Percentiles rank a stretch among this genome's conserved stretches.
These are phyloP conservation scores for Chrysocyon brachyurus DNA, from an alignment of 2,797 vertebrate species.

Conservation along the genomic window DNA sequence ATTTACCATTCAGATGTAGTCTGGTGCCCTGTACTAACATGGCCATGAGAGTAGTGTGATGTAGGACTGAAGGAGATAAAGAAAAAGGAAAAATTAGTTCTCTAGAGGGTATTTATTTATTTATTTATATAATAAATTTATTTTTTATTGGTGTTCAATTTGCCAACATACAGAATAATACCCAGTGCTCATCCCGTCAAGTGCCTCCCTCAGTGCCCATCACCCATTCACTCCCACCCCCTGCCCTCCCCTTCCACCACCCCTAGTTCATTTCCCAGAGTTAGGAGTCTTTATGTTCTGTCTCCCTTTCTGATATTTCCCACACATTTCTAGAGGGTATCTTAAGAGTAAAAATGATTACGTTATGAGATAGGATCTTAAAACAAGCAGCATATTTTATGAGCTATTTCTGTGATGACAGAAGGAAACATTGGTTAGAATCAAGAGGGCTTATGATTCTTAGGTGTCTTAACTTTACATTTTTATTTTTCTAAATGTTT, in stretches of 20 bases:
- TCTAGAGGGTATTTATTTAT: not conserved
- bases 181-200: too few species aligned
- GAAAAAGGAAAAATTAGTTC: constrained; percentile 4
- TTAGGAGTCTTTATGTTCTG: too few species aligned
- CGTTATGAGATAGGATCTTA: not conserved
- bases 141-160: too few species aligned
- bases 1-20: not conserved
- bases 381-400: not conserved
- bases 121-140: too few species aligned
- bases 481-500: not conserved
- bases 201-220: too few species aligned
- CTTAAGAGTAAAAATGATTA: not conserved
- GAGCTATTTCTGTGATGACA: not conserved
- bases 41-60: not conserved
- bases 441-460: not conserved
- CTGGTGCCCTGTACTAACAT: not conserved
- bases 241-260: too few species aligned
- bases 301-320: too few species aligned
- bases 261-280: too few species aligned
- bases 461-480: not conserved
- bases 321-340: not conserved
- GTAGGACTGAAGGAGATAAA: not conserved
- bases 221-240: too few species aligned
- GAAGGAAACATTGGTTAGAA: not conserved
- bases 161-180: too few species aligned